Base-by-base conservation (phyloP, 2,888 invertebrate species). In the Cephus nigrinus region DNA sequence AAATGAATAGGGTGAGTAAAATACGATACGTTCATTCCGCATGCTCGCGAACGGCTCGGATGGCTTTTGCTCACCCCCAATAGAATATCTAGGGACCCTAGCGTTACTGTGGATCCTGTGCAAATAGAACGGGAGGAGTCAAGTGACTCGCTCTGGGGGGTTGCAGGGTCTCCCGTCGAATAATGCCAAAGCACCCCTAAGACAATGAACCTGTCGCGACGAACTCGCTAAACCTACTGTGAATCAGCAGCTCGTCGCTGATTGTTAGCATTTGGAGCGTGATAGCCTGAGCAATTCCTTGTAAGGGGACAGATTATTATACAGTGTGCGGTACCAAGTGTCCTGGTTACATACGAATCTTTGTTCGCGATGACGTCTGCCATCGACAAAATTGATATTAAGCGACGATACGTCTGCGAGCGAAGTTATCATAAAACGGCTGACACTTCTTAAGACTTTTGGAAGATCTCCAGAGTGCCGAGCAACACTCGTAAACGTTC, bases 381-480 rank as follows among this genome's bases (percentile, higher is more conserved):
- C 40, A 40, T 23, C 9, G 40, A 40, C 1, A 9, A 15, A 15
- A 40, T 40, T 40, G 23, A 15, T 40, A 40, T 40, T 40, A 40
- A 40, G 40, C 15, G 15, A 40, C 40, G 40, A 5, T 40, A 40
- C 40, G 5, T 23, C 23, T 40, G 40, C 40, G 40, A 40, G 23
- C 1, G 40, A 40, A 40, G 40, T 40, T 23, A 40, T 69, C 71
- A 69, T 69, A 69, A 69, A 15, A 30, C 71, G 71, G 40, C 12
- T 69, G 71, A 69, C 71, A 30, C 71, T 69, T 69, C 71, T 69
- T 33, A 12, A 34, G 71, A 35, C n/a, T 33, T 32, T 88, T 88
- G 88, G 88, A 88, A 84, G 84, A 81, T 77, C 84, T 88, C 86
- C 87, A 88, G 83, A 79, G 79, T 80, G 79, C 76, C 80, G 75